Conservation (phyloP, 1,140 invertebrate species). For the Stegodyphus dumicola region DNA sequence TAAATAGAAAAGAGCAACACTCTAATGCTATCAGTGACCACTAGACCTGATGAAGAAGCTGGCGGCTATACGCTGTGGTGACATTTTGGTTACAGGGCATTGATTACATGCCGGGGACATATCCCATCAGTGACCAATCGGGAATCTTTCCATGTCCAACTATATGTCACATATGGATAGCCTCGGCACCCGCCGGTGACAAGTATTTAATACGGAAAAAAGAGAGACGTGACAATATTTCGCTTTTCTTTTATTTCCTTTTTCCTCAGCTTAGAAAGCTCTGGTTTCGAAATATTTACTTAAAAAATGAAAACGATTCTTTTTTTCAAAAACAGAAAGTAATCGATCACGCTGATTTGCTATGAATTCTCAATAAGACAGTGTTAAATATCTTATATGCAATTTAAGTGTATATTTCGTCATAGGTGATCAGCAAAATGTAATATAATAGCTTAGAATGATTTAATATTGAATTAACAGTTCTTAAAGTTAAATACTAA, state of each 20-base stretch:
- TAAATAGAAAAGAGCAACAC: background rate
- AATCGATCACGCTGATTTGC: too few relatives aligned
- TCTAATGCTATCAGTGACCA: conserved; percentile 42
- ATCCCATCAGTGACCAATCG: conserved; percentile 24
- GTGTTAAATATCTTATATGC: too few relatives aligned
- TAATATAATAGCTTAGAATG: too few relatives aligned
- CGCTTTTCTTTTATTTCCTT: background rate
- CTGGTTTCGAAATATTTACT: too few relatives aligned
- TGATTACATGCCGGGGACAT: conserved; percentile 34
- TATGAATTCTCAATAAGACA: too few relatives aligned
- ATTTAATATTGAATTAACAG: too few relatives aligned
- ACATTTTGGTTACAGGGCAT: conserved; percentile 24
- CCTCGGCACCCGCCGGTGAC: conserved; percentile 15
- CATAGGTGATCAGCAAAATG: too few relatives aligned
- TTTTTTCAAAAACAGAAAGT: too few relatives aligned
- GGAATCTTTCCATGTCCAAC: conserved; percentile 25
- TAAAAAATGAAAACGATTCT: too few relatives aligned
- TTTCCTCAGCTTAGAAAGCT: too few relatives aligned
- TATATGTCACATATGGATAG: conserved; percentile 29
- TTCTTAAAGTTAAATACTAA: too few relatives aligned
- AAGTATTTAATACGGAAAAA: conserved; percentile 27
- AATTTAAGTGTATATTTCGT: too few relatives aligned
- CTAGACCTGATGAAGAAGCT: conserved; percentile 16
- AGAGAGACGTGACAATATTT: conserved; percentile 15
- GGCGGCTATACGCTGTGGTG: conserved; percentile 21